Evolutionary conservation across 2,888 invertebrate genomes (phyloP), one percentile per base, ranked within the genome.

Genomic region (Acanthopleura granulata): DNA sequence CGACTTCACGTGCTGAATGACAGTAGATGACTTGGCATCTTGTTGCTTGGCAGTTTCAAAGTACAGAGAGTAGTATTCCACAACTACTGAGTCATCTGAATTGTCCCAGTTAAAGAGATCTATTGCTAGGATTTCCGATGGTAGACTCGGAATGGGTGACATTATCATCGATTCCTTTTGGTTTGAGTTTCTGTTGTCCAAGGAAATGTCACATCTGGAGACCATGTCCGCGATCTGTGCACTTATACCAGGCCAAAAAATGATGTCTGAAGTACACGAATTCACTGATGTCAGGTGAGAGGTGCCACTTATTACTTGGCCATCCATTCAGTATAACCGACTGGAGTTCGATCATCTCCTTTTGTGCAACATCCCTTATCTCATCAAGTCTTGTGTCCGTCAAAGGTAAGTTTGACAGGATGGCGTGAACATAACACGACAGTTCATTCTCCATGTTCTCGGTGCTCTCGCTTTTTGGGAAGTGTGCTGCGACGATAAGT

Each of bases 191-290:
- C 77, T 62, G 27, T 72, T 49, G 40, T 78, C 76, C n/a, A 74
- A 16, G 71, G 76, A 79, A 4, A 75, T 62, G 0, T 15, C 22
- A 74, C 81, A 79, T 0, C 74, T 62, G 0, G 74, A 70, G 15
- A 82, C 76, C 12, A 78, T 49, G 4, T 80, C 62, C 6, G 70
- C 72, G 27, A 83, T 79, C 22, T 80, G 77, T 18, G 29, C 15
- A 18, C 74, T 75, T 18, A 82, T 78, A 1, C 69, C 51, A 14
- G 79, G 81, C 79, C 82, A 81, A 77, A 79, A 82, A 57, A 81
- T 61, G 50, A 76, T 61, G 25, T 49, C 77, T 74, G 40, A 74
- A 71, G 40, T 78, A 74, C 74, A 75, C 78, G 71, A 49, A 78
- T 50, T 78, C 76, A 22, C 69, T 3, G 30, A 77, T 51, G 27